Evolutionary conservation across 2,888 invertebrate genomes (phyloP), one percentile per base, ranked within the genome.

Genomic region (Conomelus anceps): DNA sequence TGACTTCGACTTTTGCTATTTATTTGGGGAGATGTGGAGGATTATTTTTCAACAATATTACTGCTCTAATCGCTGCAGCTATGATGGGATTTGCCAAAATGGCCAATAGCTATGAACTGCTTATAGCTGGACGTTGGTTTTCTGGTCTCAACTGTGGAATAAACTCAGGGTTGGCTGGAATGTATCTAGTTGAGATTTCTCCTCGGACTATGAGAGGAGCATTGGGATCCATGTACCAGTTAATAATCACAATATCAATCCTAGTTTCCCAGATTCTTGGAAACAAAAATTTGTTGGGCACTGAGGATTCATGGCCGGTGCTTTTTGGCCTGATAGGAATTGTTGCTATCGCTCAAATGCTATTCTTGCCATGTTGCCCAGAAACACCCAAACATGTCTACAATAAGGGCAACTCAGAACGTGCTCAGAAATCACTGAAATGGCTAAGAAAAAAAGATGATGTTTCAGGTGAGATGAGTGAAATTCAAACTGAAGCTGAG

Each of bases 361-460:
- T 98, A 92, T 95, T 98, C 92, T 95, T 99, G 93, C 98, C 98
- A 90, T 96, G 98, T 92, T 98, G 98, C 94, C 98, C 98, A 63
- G 99, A 99, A 94, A 98, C 98, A 92, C 99, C 99, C 88, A 95
- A 98, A 93, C 98, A 98, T 95, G 95, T 99, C 94, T 96, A 98
- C 93, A 97, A 99, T 93, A 98, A 98, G 90, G 97, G 97, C 93
- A 97, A 98, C 93, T 97, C 98, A 96, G 98, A 98, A 93, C 98
- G 98, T 93, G 98, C 98, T 87, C 92, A 0, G 92, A 93, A 0
- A 96, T 97, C 97, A 86, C 93, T 98, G 63, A 95, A 95, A 20
- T 97, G 97, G 97, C 93, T 98, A 0, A 94, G 98, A 88, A 96
- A 96, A 0, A 96, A 96, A 7, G 94, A 95, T 6, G 96, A 97